Percentiles rank a stretch among this genome's conserved stretches.
These are phyloP conservation scores for Taenaris catops DNA, from an alignment of 2,888 invertebrate species.

Conservation along the genomic window DNA sequence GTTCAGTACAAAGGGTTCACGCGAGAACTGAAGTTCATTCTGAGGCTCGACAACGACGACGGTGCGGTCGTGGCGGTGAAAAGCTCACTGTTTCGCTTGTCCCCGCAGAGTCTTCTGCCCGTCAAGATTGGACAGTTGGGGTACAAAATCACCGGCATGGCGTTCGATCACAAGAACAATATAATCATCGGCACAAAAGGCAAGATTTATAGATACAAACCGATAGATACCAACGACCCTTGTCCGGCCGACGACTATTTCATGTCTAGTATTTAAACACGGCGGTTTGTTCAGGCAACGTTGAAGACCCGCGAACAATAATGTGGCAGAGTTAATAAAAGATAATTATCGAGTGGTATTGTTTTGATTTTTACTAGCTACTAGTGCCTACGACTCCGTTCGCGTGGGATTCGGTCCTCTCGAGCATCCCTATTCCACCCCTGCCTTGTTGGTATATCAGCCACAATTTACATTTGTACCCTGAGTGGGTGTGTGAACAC, in stretches of 20 bases:
- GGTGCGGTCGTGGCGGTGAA: slow-evolving; percentile 65
- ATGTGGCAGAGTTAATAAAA: too few species aligned
- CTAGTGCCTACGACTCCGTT: too few species aligned
- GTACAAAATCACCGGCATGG: slow-evolving; percentile 63
- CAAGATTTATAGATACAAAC: slow-evolving; percentile 64
- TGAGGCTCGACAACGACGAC: slow-evolving; percentile 55
- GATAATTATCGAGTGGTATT: too few species aligned
- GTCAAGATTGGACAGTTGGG: slow-evolving; percentile 59
- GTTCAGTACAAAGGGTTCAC: slow-evolving; percentile 68
- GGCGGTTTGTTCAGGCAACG: too few species aligned
- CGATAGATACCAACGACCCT: slow-evolving; percentile 52
- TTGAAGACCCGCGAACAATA: too few species aligned
- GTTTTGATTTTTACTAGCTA: too few species aligned
- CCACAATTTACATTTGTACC: too few species aligned
- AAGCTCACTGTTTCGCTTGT: slow-evolving; percentile 52
- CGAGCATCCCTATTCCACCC: too few species aligned
- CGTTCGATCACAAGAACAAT: slow-evolving; percentile 59
- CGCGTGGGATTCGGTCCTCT: too few species aligned
- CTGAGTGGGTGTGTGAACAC: too few species aligned
- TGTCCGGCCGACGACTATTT: slow-evolving; percentile 68
- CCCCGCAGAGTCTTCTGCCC: slow-evolving; percentile 53
- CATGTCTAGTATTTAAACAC: slow-evolving; percentile 56
- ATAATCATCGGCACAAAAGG: slow-evolving; percentile 67
- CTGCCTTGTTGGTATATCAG: too few species aligned
- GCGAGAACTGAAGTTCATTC: slow-evolving; percentile 59